Conservation (phyloP, 2,797 vertebrate species). For the Xenentodon cancila region DNA sequence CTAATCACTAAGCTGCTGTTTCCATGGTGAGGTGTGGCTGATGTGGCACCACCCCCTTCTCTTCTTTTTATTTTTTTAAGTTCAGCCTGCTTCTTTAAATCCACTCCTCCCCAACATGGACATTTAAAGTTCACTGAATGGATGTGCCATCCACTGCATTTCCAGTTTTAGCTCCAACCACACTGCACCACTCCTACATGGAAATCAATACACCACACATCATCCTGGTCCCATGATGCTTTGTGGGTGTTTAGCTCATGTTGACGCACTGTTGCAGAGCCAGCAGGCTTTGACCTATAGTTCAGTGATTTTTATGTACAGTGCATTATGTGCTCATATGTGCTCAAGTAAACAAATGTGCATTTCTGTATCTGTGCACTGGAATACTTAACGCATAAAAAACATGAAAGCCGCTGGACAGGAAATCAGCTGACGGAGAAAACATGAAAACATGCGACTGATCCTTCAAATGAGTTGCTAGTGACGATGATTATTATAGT, state of each 20-base stretch:
- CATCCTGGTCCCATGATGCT: constrained; percentile 75
- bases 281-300: constrained; percentile 77
- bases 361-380: constrained; percentile 20
- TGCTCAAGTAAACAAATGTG: constrained; percentile 17
- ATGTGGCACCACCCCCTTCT: constrained; percentile 43
- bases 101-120: constrained; percentile 57
- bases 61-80: neutral
- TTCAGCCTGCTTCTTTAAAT: constrained; percentile 16
- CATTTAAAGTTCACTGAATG: constrained; percentile 58
- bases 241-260: constrained; percentile 78
- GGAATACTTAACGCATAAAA: constrained; percentile 14
- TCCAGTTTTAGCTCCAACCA: constrained; percentile 76
- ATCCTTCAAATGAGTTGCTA: too few relatives aligned
- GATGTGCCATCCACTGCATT: constrained; percentile 59
- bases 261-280: constrained; percentile 72
- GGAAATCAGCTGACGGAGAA: neutral
- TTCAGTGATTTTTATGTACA: constrained; percentile 52
- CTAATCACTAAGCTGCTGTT: constrained; percentile 50
- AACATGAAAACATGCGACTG: neutral
- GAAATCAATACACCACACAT: constrained; percentile 80
- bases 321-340: constrained; percentile 43
- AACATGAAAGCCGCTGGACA: constrained; percentile 23
- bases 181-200: constrained; percentile 71
- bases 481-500: too few relatives aligned
- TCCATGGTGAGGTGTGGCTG: constrained; percentile 61